Base-by-base conservation (phyloP, 2,797 vertebrate genomes). In the Typhlichthys subterraneus region DNA sequence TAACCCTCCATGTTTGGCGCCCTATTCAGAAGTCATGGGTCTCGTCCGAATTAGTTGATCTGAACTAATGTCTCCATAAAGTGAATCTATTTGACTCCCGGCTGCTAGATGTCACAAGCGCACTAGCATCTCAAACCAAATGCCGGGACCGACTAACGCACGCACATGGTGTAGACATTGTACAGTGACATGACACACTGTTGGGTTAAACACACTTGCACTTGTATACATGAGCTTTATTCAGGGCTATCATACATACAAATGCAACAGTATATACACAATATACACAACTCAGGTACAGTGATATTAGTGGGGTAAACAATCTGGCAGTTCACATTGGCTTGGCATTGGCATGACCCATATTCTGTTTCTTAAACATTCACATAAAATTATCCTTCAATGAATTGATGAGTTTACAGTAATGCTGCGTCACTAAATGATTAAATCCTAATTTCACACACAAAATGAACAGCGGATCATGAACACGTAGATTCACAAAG, bases 201-300 rank as follows among this genome's bases (percentile, higher is more conserved):
- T 51, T 14, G 5, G 42, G 11, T 38, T 56, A 2, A 57, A 12
- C 8, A 45, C 31, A 23, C 48, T 53, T 5, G 13, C 12, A 63
- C 63, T 62, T 29, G 53, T 55, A 23, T 14, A 31, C 45, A 57
- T 62, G 15, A 9, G 4, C 57, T 92, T 91, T 89, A 91, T 86
- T 90, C 57, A 77, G 61, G 65, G 75, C 84, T 69, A 12, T 75
- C 75, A 85, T 68, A 73, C 73, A 79, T 82, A 78, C 70, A 83
- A 88, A 83, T 65, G 63, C 9, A 75, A 81, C 67, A 72, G 38
- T 90, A 88, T 85, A 65, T 88, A 89, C 85, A 90, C 75, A 74
- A 85, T 87, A 67, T 88, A 90, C 84, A 91, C 61, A 23, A 71
- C 60, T 61, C 73, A 73, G 60, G 64, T 63, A n/a, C 14, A 65